A percentile compares a stretch with the other conserved stretches of the same genome.
phyloP scores from a whole-genome alignment of 2,113 vertebrate species.

The Vulpes ferrilata region DNA sequence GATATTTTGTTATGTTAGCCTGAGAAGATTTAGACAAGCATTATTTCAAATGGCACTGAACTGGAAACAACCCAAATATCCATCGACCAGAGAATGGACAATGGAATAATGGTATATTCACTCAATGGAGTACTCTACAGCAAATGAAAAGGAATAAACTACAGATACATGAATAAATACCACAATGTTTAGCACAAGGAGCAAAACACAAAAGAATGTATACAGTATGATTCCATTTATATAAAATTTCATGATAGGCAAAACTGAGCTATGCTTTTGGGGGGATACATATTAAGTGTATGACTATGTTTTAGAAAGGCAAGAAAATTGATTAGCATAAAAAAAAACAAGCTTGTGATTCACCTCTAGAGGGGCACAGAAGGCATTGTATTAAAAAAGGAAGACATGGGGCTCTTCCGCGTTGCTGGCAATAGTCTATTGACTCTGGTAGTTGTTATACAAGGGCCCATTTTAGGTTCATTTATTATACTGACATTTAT shows the following conservation, averaged over 20 bases:
- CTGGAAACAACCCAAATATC: background rate
- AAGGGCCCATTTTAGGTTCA: slow-evolving; percentile 24
- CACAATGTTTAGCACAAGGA: background rate
- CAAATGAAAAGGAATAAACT: background rate
- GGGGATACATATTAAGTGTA: background rate
- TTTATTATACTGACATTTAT: slow-evolving; percentile 59
- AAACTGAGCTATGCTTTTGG: background rate
- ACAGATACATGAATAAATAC: background rate
- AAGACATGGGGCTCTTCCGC: background rate
- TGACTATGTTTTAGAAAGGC: background rate
- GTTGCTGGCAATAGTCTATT: background rate
- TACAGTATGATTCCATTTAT: background rate
- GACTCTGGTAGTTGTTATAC: background rate
- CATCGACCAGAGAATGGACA: background rate
- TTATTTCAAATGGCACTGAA: background rate
- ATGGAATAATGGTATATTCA: background rate
- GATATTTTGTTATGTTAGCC: background rate
- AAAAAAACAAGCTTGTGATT: background rate
- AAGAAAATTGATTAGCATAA: slow-evolving; percentile 41
- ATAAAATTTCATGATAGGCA: background rate
- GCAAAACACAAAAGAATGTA: background rate
- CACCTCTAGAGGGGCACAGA: background rate
- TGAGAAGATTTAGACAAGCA: background rate
- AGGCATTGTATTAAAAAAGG: background rate
- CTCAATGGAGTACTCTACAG: background rate